Percentiles rank a stretch among this genome's conserved stretches.
These are phyloP conservation scores for Cebus imitator DNA, from an alignment of 2,113 vertebrate genomes.

Conservation along the genomic window DNA sequence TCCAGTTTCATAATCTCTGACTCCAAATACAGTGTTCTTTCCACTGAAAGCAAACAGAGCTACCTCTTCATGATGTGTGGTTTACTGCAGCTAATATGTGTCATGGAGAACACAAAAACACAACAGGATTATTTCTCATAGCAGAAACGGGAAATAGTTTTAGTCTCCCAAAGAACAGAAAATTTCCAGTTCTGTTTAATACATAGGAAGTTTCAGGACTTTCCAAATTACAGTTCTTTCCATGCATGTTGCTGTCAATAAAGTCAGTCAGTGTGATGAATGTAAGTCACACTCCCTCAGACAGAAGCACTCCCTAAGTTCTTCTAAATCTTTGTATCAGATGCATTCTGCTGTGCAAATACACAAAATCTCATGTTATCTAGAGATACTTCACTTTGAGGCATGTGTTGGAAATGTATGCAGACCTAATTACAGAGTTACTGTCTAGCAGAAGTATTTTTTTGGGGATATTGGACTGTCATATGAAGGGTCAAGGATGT, in stretches of 20 bases:
- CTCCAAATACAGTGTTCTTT: neutral
- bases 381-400: neutral
- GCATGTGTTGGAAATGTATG: neutral
- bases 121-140: neutral
- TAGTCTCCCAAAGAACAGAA: neutral
- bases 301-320: neutral
- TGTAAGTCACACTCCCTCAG: neutral
- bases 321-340: conserved; percentile 7
- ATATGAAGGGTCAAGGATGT: neutral
- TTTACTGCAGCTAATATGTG: neutral
- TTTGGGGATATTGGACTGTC: neutral
- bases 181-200: neutral
- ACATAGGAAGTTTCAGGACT: neutral
- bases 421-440: neutral
- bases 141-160: neutral
- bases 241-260: neutral
- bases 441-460: neutral
- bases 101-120: neutral
- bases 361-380: neutral
- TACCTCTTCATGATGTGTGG: neutral
- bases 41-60: neutral
- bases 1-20: neutral
- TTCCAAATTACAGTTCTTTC: conserved; percentile 26
- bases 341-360: neutral
- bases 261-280: neutral